Evolutionary conservation across 2,888 invertebrate species (phyloP).

Genomic region (Lacanobia oleracea): DNA sequence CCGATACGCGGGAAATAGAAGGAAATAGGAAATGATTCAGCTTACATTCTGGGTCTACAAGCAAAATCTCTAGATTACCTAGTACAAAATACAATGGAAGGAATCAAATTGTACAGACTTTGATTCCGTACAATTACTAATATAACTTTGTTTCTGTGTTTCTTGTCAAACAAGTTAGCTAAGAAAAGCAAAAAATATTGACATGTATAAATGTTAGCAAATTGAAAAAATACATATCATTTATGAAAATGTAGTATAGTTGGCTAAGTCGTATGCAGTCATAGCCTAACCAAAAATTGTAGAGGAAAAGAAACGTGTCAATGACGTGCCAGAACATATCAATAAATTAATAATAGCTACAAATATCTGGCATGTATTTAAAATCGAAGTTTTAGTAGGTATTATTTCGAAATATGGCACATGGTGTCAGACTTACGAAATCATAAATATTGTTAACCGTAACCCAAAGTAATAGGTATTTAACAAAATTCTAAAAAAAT

Average conservation of each 20-base stretch:
- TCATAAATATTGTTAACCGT: too few relatives aligned
- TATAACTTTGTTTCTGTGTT: neutral
- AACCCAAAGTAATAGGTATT: too few relatives aligned
- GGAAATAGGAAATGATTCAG: neutral
- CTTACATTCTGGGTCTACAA: neutral
- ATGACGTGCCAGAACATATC: neutral
- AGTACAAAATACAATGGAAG: neutral
- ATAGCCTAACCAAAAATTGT: neutral
- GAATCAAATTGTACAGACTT: too few relatives aligned
- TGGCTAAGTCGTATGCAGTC: neutral
- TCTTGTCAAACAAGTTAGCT: neutral
- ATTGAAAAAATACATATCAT: neutral
- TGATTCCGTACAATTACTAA: too few relatives aligned
- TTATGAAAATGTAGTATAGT: neutral
- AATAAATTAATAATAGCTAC: too few relatives aligned
- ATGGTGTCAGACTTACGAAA: too few relatives aligned
- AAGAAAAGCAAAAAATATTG: neutral
- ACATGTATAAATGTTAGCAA: neutral
- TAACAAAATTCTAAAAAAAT: neutral
- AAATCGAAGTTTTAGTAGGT: neutral
- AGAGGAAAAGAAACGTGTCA: neutral
- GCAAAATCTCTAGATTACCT: neutral
- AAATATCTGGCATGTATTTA: neutral
- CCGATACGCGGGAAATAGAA: constrained; percentile 11
- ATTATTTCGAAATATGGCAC: too few relatives aligned